Percentiles rank a stretch among this genome's conserved stretches.
These are phyloP conservation scores for Myotis lucifugus DNA, from an alignment of 2,113 vertebrate genomes.

Conservation along the genomic window DNA sequence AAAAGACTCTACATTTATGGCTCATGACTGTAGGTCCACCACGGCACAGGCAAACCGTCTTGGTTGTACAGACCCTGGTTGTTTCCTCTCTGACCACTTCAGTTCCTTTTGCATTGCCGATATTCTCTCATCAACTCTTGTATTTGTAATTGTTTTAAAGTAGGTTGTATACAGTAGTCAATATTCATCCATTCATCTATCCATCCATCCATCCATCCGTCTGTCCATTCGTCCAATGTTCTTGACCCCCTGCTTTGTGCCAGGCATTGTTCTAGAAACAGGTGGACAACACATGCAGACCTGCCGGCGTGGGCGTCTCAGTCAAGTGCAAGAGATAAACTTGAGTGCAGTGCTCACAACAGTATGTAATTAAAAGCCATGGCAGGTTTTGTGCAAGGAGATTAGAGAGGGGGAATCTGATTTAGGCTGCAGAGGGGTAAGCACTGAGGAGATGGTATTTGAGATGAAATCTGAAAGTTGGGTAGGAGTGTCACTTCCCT, in stretches of 20 bases:
- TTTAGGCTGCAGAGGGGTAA: background rate
- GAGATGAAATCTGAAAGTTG: slow-evolving; percentile 7
- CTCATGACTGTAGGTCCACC: background rate
- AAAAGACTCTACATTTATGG: background rate
- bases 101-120: slow-evolving; percentile 35
- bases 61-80: slow-evolving; percentile 3
- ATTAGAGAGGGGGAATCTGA: slow-evolving; percentile 1
- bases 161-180: background rate
- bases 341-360: background rate
- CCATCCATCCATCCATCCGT: background rate
- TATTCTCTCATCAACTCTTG: background rate
- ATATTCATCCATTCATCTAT: background rate
- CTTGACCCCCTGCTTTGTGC: background rate
- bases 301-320: background rate
- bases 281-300: background rate
- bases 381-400: background rate
- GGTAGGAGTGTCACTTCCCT: background rate
- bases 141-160: slow-evolving; percentile 17
- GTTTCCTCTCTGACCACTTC: background rate
- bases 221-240: background rate
- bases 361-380: background rate
- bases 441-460: slow-evolving; percentile 4
- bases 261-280: background rate
- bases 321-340: background rate
- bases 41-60: background rate